A percentile compares a stretch with the other conserved stretches of the same genome.
phyloP scores from a whole-genome alignment of 1,140 invertebrate genomes.

The Hetaerina americana region DNA sequence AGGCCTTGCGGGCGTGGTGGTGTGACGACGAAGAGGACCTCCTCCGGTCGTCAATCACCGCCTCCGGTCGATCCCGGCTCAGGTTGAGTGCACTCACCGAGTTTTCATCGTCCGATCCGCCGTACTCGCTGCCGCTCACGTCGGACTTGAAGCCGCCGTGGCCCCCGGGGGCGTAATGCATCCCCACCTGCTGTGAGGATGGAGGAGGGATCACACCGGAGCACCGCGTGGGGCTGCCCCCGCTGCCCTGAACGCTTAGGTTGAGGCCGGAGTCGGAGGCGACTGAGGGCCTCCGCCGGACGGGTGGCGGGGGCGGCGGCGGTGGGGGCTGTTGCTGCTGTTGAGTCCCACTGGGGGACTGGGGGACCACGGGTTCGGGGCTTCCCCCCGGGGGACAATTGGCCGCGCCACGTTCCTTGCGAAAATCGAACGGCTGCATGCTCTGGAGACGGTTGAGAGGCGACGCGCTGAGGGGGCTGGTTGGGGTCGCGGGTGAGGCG shows the following conservation, averaged over 20 bases:
- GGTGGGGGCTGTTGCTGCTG: conserved; percentile 8
- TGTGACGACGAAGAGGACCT: conserved; percentile 23
- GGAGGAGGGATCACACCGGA: conserved; percentile 19
- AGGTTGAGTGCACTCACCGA: conserved; percentile 54
- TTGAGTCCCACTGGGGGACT: conserved; percentile 1
- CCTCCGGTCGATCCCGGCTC: conserved; percentile 31
- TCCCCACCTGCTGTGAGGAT: conserved; percentile 20
- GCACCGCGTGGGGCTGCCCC: background rate
- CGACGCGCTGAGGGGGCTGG: conserved; percentile 45
- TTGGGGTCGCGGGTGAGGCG: conserved; percentile 29
- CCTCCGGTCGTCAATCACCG: conserved; percentile 15
- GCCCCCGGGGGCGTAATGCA: background rate
- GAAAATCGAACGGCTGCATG: conserved; percentile 90
- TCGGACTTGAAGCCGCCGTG: conserved; percentile 16
- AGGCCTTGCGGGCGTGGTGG: conserved; percentile 55
- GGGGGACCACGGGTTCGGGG: background rate
- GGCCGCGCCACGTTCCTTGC: conserved; percentile 50
- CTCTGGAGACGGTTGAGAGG: conserved; percentile 80
- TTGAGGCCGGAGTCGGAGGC: conserved; percentile 36
- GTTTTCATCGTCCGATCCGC: conserved; percentile 40
- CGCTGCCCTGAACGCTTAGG: conserved; percentile 29
- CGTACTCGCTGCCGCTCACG: conserved; percentile 44
- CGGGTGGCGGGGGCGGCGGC: background rate
- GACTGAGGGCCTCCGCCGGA: conserved; percentile 30
- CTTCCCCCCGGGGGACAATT: conserved; percentile 1